A percentile compares a stretch with the other conserved stretches of the same genome.
Evolutionary conservation across 2,113 vertebrate species (phyloP).

Genomic region (Leptocoma aspasia): DNA sequence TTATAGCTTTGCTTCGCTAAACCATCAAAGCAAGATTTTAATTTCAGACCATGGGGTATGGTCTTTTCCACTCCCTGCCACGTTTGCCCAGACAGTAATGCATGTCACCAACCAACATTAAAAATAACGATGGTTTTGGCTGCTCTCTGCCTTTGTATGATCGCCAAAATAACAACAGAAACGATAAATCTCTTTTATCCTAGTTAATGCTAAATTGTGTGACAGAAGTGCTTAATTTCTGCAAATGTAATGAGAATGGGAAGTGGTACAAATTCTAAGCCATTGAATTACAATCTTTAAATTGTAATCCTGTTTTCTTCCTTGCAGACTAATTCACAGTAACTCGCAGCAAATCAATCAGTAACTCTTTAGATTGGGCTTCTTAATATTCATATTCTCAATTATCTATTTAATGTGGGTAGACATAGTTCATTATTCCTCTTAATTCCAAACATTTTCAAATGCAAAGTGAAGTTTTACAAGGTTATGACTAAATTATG

Average conservation of each 20-base stretch:
- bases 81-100: background rate
- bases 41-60: background rate
- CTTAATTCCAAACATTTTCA: background rate
- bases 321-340: background rate
- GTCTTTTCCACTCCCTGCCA: background rate
- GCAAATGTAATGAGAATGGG: background rate
- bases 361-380: background rate
- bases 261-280: background rate
- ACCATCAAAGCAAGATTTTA: background rate
- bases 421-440: background rate
- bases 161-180: background rate
- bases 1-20: background rate
- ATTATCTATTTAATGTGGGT: background rate
- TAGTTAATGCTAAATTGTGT: background rate
- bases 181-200: background rate
- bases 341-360: slow-evolving; percentile 2
- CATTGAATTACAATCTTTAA: background rate
- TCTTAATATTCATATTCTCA: background rate
- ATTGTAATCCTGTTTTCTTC: slow-evolving; percentile 8
- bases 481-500: background rate
- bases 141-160: background rate
- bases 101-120: background rate
- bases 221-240: background rate
- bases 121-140: background rate
- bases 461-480: background rate